Evolutionary conservation across 2,888 invertebrate genomes (phyloP).

Genomic region (Drosophila subsilvestris): DNA sequence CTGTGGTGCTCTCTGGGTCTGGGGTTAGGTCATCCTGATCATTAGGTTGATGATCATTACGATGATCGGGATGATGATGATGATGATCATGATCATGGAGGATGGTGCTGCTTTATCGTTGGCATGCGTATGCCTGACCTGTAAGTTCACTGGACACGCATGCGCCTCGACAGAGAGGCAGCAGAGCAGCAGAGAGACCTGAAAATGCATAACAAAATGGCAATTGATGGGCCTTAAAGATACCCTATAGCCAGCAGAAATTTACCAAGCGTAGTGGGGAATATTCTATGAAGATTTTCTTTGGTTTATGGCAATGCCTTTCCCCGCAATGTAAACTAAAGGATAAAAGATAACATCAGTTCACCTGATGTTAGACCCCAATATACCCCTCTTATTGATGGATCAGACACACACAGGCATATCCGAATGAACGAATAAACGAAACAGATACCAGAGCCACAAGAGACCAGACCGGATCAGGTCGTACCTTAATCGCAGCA

Average conservation of each 20-base stretch:
- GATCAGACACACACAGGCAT: slow-evolving; percentile 5
- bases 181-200: slow-evolving; percentile 18
- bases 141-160: slow-evolving; percentile 77
- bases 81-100: slow-evolving; percentile 26
- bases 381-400: slow-evolving; percentile 37
- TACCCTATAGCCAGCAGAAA: slow-evolving; percentile 6
- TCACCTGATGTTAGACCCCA: neutral
- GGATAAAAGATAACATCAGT: no score
- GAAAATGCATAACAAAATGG: neutral
- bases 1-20: neutral
- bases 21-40: slow-evolving; percentile 52
- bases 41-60: slow-evolving; percentile 20
- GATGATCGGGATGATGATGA: slow-evolving; percentile 19
- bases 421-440: slow-evolving; percentile 22
- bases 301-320: neutral
- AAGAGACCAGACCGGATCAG: slow-evolving; percentile 33
- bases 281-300: neutral
- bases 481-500: slow-evolving; percentile 75
- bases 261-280: neutral
- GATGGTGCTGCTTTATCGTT: slow-evolving; percentile 33
- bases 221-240: neutral
- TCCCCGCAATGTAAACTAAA: no score
- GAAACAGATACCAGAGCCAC: slow-evolving; percentile 45
- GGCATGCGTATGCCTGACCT: slow-evolving; percentile 66
- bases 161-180: slow-evolving; percentile 32